Percentiles rank a stretch among this genome's conserved stretches.
Conservation (phyloP, 2,888 invertebrate genomes). For the Kuschelorhynchus macadamiae region DNA sequence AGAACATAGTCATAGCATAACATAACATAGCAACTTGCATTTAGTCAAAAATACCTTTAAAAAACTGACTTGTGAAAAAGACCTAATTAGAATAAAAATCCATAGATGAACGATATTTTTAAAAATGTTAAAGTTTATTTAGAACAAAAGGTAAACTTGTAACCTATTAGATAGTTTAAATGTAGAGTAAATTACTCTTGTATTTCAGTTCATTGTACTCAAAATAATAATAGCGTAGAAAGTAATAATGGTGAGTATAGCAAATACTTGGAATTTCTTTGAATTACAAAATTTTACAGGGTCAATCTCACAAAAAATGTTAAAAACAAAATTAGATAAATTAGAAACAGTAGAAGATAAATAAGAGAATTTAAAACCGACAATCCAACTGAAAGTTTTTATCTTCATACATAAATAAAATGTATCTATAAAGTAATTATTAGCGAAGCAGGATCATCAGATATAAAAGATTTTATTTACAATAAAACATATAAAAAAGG, state of each 20-base stretch:
- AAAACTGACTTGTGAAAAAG: no score
- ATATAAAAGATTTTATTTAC: no score
- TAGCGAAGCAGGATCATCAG: no score
- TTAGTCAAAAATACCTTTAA: no score
- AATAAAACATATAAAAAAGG: no score
- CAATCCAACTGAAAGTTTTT: constrained; percentile 35
- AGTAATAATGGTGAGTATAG: constrained; percentile 14
- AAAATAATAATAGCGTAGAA: not conserved
- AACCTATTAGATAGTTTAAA: constrained; percentile 66
- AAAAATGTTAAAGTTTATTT: constrained; percentile 12
- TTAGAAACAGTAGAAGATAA: constrained; percentile 11
- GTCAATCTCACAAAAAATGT: constrained; percentile 35
- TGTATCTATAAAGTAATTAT: no score
- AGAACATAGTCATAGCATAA: no score
- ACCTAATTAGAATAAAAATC: no score
- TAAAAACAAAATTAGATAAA: constrained; percentile 1
- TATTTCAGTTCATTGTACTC: constrained; percentile 16
- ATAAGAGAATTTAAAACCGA: constrained; percentile 41
- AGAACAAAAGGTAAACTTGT: constrained; percentile 47
- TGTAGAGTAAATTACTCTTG: constrained; percentile 68
- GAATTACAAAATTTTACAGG: constrained; percentile 43
- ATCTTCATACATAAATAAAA: no score
- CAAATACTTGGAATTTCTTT: constrained; percentile 11
- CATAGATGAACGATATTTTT: constrained; percentile 10
- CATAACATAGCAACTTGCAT: no score